Conservation (phyloP, 1,140 invertebrate species). For the Halyomorpha halys region DNA sequence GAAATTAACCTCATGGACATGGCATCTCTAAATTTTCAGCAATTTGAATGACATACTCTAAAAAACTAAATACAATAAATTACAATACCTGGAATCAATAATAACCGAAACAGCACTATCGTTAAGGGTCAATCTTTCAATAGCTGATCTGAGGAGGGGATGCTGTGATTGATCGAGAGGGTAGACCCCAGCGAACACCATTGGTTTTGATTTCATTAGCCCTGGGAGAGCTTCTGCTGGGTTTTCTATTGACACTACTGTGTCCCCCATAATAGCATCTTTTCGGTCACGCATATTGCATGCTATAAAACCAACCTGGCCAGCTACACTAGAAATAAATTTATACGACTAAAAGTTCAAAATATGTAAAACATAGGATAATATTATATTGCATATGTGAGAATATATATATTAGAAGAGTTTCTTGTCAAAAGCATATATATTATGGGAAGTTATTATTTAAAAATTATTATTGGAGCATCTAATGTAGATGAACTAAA, state of each 20-base stretch:
- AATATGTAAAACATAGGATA: too few relatives aligned
- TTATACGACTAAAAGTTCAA: too few relatives aligned
- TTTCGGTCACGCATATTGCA: slow-evolving; percentile 69
- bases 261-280: slow-evolving; percentile 79
- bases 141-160: slow-evolving; percentile 57
- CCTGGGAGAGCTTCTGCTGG: slow-evolving; percentile 50
- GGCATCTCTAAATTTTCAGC: too few relatives aligned
- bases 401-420: too few relatives aligned
- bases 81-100: slow-evolving; percentile 63
- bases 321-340: slow-evolving; percentile 48
- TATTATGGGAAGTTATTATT: too few relatives aligned
- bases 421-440: too few relatives aligned
- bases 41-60: too few relatives aligned
- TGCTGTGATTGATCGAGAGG: slow-evolving; percentile 83
- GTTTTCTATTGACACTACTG: slow-evolving; percentile 49
- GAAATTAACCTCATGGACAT: too few relatives aligned
- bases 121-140: slow-evolving; percentile 87
- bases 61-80: not conserved
- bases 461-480: too few relatives aligned
- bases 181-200: slow-evolving; percentile 92
- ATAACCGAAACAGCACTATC: slow-evolving; percentile 78
- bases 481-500: too few relatives aligned
- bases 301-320: slow-evolving; percentile 70
- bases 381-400: too few relatives aligned
- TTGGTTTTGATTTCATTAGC: slow-evolving; percentile 65